phyloP scores from a whole-genome alignment of 2,113 vertebrate genomes.

The Trematocara macrostoma region DNA sequence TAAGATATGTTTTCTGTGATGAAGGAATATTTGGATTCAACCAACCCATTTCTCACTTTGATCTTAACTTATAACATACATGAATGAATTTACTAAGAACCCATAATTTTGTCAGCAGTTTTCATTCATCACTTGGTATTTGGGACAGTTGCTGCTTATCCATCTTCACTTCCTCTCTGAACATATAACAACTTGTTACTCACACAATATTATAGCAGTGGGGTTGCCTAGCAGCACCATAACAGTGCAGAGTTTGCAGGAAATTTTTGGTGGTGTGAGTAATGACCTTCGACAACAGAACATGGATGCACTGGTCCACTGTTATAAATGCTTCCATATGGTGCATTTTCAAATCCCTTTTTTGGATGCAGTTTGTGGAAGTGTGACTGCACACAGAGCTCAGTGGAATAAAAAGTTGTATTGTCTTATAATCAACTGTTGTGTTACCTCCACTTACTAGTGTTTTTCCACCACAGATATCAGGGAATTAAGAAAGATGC shows the following conservation, averaged over 20 bases:
- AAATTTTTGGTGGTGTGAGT: slow-evolving; percentile 28
- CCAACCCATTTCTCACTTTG: not conserved
- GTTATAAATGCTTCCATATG: slow-evolving; percentile 50
- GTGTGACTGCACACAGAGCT: not conserved
- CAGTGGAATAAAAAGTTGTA: not conserved
- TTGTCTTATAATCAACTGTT: not conserved
- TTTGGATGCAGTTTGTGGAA: not conserved
- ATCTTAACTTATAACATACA: not conserved
- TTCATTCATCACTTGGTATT: not conserved
- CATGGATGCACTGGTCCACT: slow-evolving; percentile 21
- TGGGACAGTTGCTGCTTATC: not conserved
- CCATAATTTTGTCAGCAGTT: not conserved
- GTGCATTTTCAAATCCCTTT: not conserved
- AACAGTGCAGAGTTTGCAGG: slow-evolving; percentile 38
- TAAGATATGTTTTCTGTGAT: not conserved
- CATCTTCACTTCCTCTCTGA: not conserved
- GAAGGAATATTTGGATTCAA: not conserved
- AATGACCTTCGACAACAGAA: slow-evolving; percentile 32
- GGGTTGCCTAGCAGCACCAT: slow-evolving; percentile 52
- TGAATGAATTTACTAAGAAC: not conserved
- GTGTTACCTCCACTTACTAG: not conserved
- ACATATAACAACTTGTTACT: not conserved
- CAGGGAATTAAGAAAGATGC: not conserved
- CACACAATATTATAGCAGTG: not conserved
- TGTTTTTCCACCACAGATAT: accelerated